phyloP scores from a whole-genome alignment of 1,140 invertebrate genomes.

The Globodera ellingtonae region DNA sequence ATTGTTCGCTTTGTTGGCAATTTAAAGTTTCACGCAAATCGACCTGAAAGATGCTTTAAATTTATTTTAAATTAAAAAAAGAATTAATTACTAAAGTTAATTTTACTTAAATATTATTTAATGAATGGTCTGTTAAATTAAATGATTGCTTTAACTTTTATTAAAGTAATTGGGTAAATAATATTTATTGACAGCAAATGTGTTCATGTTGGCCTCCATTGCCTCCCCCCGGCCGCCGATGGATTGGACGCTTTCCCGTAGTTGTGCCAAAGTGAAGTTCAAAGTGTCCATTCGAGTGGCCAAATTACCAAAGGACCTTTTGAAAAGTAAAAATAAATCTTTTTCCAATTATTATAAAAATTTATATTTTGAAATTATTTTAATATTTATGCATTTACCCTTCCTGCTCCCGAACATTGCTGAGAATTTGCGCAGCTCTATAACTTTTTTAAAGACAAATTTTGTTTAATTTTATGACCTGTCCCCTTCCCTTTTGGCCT shows the following conservation, averaged over 20 bases:
- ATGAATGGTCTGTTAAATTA: too few species aligned
- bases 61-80: too few species aligned
- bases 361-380: constrained; percentile 8
- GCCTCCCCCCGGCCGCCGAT: constrained; percentile 14
- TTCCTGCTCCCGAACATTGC: constrained; percentile 31
- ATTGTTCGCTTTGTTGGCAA: constrained; percentile 26
- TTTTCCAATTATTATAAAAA: not conserved
- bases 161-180: too few species aligned
- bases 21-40: not conserved
- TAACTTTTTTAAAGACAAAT: not conserved
- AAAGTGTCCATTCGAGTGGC: constrained; percentile 33
- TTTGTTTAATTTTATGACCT: not conserved
- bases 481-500: constrained; percentile 27
- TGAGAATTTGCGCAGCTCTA: constrained; percentile 25
- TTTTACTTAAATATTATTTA: too few species aligned
- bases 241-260: constrained; percentile 35
- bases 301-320: constrained; percentile 38
- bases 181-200: constrained; percentile 15
- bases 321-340: not conserved
- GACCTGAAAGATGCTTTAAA: not conserved
- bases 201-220: constrained; percentile 36
- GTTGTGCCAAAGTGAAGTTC: constrained; percentile 24
- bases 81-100: too few species aligned
- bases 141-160: too few species aligned
- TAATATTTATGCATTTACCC: constrained; percentile 11